Percentiles rank a stretch among this genome's conserved stretches.
These are phyloP conservation scores for Battus philenor DNA, from an alignment of 1,140 invertebrate species.

Conservation along the genomic window DNA sequence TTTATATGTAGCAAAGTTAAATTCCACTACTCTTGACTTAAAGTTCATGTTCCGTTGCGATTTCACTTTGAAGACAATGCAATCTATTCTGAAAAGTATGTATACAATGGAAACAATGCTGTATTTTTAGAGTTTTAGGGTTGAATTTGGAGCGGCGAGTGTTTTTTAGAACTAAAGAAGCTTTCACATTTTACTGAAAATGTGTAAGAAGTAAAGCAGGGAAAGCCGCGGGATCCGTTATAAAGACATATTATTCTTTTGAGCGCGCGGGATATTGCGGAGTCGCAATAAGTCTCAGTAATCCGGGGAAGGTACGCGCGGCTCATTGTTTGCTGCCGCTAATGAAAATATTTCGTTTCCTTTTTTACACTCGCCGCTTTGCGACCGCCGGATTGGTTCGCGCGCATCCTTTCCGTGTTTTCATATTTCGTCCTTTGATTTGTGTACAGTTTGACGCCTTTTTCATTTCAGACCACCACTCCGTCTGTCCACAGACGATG, in stretches of 20 bases:
- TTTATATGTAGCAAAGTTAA: slow-evolving; percentile 24
- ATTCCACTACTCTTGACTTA: not conserved
- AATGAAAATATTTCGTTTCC: slow-evolving; percentile 71
- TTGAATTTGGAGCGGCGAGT: slow-evolving; percentile 20
- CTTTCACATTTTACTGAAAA: slow-evolving; percentile 71
- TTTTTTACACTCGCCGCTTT: slow-evolving; percentile 43
- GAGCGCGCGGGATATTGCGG: slow-evolving; percentile 56
- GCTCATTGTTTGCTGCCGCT: slow-evolving; percentile 60
- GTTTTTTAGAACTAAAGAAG: slow-evolving; percentile 46
- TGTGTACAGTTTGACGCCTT: no score
- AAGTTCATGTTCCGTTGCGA: slow-evolving; percentile 47
- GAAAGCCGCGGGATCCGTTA: slow-evolving; percentile 67
- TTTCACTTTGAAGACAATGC: slow-evolving; percentile 66
- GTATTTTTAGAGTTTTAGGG: slow-evolving; percentile 21
- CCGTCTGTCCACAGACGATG: no score
- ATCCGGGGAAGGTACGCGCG: slow-evolving; percentile 56
- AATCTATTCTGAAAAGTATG: slow-evolving; percentile 54
- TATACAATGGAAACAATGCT: slow-evolving; percentile 19
- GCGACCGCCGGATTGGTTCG: slow-evolving; percentile 14
- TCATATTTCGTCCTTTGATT: no score
- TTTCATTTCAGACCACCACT: no score
- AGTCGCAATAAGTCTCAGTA: slow-evolving; percentile 62
- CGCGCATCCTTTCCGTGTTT: slow-evolving; percentile 11
- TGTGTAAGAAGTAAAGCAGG: slow-evolving; percentile 69
- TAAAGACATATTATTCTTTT: slow-evolving; percentile 75